phyloP scores from a whole-genome alignment of 53 echinoderm and acorn worm genomes.

The Holothuria scabra region DNA sequence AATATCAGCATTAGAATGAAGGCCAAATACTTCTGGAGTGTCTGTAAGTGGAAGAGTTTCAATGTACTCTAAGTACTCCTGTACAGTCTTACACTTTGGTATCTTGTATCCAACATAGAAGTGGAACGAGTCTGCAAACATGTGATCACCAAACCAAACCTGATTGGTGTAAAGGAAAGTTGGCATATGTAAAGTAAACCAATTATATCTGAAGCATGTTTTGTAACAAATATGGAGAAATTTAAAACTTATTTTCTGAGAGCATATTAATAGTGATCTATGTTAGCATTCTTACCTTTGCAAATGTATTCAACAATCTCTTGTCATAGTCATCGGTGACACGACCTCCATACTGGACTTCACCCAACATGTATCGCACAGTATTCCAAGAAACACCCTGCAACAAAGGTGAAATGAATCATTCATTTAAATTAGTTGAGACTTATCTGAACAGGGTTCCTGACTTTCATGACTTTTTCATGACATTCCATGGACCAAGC shows the following conservation, averaged over 20 bases:
- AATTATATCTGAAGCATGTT: background rate
- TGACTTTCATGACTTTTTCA: too few species aligned
- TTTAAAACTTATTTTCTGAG: too few species aligned
- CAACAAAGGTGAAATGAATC: slow-evolving; percentile 4
- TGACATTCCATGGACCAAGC: too few species aligned
- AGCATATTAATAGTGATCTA: too few species aligned
- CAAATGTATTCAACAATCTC: slow-evolving; percentile 93
- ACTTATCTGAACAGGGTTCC: background rate
- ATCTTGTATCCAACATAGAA: slow-evolving; percentile 97
- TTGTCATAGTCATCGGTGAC: slow-evolving; percentile 99
- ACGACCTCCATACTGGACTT: slow-evolving; percentile 99
- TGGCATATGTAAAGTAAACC: too few species aligned
- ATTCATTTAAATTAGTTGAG: background rate
- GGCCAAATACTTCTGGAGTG: slow-evolving; percentile 97
- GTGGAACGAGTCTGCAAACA: slow-evolving; percentile 89
- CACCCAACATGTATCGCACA: slow-evolving; percentile 98
- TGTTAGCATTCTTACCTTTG: slow-evolving; percentile 70
- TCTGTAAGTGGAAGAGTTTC: slow-evolving; percentile 89
- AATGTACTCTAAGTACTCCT: slow-evolving; percentile 90
- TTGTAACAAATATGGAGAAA: background rate
- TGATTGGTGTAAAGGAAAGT: background rate
- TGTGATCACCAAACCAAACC: slow-evolving; percentile 99
- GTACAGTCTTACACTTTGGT: slow-evolving; percentile 94
- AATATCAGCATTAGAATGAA: slow-evolving; percentile 97
- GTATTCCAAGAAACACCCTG: slow-evolving; percentile 99